A percentile compares a stretch with the other conserved stretches of the same genome.
These are phyloP conservation scores for Fringilla coelebs DNA, from an alignment of 2,797 vertebrate species.

Conservation along the genomic window DNA sequence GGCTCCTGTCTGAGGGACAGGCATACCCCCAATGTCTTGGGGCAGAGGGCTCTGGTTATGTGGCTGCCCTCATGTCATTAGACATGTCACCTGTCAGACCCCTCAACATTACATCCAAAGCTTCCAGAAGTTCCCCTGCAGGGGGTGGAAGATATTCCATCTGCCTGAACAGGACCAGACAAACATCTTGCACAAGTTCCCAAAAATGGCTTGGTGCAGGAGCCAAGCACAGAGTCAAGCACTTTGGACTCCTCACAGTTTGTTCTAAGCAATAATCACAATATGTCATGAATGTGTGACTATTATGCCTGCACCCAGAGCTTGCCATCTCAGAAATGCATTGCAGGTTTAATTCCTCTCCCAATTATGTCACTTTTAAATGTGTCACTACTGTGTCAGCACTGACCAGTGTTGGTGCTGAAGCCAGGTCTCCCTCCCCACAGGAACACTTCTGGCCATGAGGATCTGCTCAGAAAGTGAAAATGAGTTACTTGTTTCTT, in stretches of 20 bases:
- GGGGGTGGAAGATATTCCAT: not conserved
- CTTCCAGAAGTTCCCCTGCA: not conserved
- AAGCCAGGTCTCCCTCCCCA: not conserved
- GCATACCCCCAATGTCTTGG: not conserved
- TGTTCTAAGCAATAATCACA: not conserved
- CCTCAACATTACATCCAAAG: not conserved
- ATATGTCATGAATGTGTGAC: not conserved
- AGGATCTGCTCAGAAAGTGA: not conserved
- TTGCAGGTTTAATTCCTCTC: not conserved
- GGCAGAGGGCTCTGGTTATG: not conserved
- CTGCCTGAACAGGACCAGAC: not conserved
- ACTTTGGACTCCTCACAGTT: not conserved
- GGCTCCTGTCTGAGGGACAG: not conserved
- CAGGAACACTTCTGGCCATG: not conserved
- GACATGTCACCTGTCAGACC: not conserved
- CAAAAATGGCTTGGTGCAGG: not conserved
- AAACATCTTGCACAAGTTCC: not conserved
- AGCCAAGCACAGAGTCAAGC: not conserved
- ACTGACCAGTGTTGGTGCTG: accelerated
- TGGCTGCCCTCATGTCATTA: not conserved
- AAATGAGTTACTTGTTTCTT: not conserved
- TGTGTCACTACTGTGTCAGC: accelerated
- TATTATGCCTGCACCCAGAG: not conserved
- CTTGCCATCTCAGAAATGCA: not conserved
- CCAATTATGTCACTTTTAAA: not conserved